phyloP scores from a whole-genome alignment of 2,797 vertebrate species.

The Gallinago nigripennis region DNA sequence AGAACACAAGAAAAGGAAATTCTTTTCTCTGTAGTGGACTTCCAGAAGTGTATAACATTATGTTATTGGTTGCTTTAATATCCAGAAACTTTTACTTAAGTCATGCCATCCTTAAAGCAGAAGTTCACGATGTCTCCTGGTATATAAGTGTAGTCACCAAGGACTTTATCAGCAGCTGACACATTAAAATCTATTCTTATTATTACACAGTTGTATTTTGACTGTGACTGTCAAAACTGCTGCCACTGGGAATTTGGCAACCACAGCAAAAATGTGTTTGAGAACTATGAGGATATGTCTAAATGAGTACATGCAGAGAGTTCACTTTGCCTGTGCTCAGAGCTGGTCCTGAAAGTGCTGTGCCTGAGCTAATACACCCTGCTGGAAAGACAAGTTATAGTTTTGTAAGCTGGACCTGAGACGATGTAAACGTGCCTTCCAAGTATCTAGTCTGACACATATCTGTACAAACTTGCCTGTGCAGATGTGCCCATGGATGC shows the following conservation, averaged over 20 bases:
- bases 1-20: neutral
- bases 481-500: neutral
- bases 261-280: neutral
- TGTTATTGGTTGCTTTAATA: neutral
- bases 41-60: neutral
- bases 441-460: neutral
- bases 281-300: neutral
- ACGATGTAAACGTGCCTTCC: neutral
- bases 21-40: neutral
- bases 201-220: conserved; percentile 46
- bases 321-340: neutral
- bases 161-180: neutral
- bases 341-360: neutral
- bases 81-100: neutral
- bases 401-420: neutral
- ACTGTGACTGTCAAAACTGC: conserved; percentile 43
- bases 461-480: neutral
- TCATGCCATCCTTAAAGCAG: neutral
- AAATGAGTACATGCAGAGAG: neutral
- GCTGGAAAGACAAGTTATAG: neutral
- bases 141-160: neutral
- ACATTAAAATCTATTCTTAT: neutral
- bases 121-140: neutral
- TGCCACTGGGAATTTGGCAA: conserved; percentile 20
- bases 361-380: neutral